Evolutionary conservation across 2,888 invertebrate species (phyloP), one percentile per base, ranked within the genome.

Genomic region (Drosophila ustulata): DNA sequence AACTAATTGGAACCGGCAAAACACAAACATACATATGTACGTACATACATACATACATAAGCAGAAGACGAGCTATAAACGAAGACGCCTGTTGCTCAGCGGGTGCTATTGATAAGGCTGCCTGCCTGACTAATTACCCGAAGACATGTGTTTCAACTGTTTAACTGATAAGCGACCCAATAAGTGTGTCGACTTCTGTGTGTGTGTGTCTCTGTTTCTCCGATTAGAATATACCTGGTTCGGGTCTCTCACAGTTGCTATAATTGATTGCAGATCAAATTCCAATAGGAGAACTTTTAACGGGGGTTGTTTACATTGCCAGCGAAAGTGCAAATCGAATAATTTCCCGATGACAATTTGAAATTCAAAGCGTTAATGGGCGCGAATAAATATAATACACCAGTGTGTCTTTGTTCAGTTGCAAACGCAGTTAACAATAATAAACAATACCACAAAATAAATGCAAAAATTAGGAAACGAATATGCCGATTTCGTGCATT

Each of bases 241-340:
- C 25, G n/a, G 26, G 13, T 13, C 37, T 3, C 37, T 37, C n/a
- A 37, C 37, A 11, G 41, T n/a, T 64, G 26, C 62, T 47, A 11
- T 68, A 80, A 80, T 80, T 72, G 74, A 79, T 82, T 59, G 76
- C 11, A 65, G 82, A 49, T 71, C 82, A 87, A 87, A 84, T 87
- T 87, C 87, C 76, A 82, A 66, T 65, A 63, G 57, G 47, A 50
- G 8, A 61, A 47, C 34, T 45, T 25, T 30, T 30, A 50, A 55
- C 23, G 30, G 37, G 69, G 49, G 52, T 63, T 71, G 71, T 32
- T 75, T 67, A 58, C 43, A 59, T 45, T 37, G 50, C 26, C 43
- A 57, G 26, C 13, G 23, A n/a, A n/a, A 28, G 43, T 47, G 26
- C n/a, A 39, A 23, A 30, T 30, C 30, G 30, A 30, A 30, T 30